These are phyloP conservation scores for Heliconius melpomene DNA, from an alignment of 1,140 invertebrate genomes.

Conservation along the genomic window DNA sequence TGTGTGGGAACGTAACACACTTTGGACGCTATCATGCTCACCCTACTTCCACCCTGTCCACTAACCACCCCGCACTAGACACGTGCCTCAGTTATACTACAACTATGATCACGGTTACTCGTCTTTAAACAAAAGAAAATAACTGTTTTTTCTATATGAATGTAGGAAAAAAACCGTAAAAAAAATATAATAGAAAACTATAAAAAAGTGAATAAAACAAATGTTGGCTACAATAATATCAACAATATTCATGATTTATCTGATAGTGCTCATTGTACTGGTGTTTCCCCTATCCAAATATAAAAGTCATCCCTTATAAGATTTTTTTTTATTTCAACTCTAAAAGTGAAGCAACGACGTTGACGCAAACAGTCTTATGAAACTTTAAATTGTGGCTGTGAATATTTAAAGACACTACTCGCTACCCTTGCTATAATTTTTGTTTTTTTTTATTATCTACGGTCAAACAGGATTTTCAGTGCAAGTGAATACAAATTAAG, in stretches of 20 bases:
- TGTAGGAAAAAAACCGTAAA: background rate
- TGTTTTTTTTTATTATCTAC: too few species aligned
- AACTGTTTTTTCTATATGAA: background rate
- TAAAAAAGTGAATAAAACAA: conserved; percentile 16
- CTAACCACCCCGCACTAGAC: conserved; percentile 29
- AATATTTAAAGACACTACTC: background rate
- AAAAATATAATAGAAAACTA: background rate
- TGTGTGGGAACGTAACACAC: too few species aligned
- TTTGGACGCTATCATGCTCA: conserved; percentile 7
- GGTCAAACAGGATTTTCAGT: background rate
- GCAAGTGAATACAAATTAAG: background rate
- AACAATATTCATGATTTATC: conserved; percentile 69
- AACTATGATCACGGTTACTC: conserved; percentile 41
- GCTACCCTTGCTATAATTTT: too few species aligned
- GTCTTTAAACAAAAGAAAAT: conserved; percentile 24
- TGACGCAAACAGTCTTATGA: background rate
- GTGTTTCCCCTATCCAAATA: conserved; percentile 77
- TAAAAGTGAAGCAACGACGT: background rate
- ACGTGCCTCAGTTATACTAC: conserved; percentile 46
- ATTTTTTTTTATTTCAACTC: background rate
- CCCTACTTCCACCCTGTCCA: conserved; percentile 18
- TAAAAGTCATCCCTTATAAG: conserved; percentile 42
- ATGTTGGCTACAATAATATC: conserved; percentile 61
- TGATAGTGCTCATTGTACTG: conserved; percentile 67
- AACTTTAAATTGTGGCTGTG: background rate